A percentile compares a stretch with the other conserved stretches of the same genome.
These are phyloP conservation scores for Rutpela maculata DNA, from an alignment of 2,888 invertebrate genomes.

Conservation along the genomic window DNA sequence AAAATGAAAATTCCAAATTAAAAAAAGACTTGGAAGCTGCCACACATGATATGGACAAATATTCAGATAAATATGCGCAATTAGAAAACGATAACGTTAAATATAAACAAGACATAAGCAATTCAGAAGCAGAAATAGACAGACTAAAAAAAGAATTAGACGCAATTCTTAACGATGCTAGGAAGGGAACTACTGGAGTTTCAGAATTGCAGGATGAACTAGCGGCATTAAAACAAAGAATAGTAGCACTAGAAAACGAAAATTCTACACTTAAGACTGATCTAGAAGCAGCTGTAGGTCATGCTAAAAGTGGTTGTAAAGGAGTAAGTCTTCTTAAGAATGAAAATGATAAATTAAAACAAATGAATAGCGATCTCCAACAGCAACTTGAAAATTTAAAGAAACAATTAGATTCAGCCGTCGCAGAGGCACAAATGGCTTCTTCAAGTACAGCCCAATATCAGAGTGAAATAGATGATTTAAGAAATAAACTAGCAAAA, in stretches of 20 bases:
- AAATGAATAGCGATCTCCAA: slow-evolving; percentile 49
- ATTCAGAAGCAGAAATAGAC: slow-evolving; percentile 55
- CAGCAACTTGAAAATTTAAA: slow-evolving; percentile 46
- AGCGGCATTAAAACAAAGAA: slow-evolving; percentile 41
- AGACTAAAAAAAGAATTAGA: slow-evolving; percentile 60
- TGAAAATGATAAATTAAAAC: slow-evolving; percentile 53
- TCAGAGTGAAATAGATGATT: slow-evolving; percentile 42
- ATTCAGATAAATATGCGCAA: slow-evolving; percentile 52
- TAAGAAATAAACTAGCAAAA: slow-evolving; percentile 50
- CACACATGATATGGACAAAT: slow-evolving; percentile 47
- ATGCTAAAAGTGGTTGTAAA: slow-evolving; percentile 32
- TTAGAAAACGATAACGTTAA: slow-evolving; percentile 58
- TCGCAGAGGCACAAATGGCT: slow-evolving; percentile 29
- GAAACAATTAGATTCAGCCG: slow-evolving; percentile 22
- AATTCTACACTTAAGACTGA: slow-evolving; percentile 46
- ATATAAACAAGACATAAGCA: slow-evolving; percentile 50
- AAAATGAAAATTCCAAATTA: slow-evolving; percentile 55
- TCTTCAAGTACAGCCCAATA: slow-evolving; percentile 45
- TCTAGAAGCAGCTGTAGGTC: slow-evolving; percentile 41
- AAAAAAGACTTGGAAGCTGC: slow-evolving; percentile 56
- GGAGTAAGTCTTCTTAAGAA: slow-evolving; percentile 41
- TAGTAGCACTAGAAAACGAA: slow-evolving; percentile 49
- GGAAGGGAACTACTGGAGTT: slow-evolving; percentile 49
- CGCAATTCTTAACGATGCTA: slow-evolving; percentile 50
- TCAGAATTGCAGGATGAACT: slow-evolving; percentile 46